Evolutionary conservation across 1,140 invertebrate genomes (phyloP), one percentile per base, ranked within the genome.

Genomic region (Littorina saxatilis): DNA sequence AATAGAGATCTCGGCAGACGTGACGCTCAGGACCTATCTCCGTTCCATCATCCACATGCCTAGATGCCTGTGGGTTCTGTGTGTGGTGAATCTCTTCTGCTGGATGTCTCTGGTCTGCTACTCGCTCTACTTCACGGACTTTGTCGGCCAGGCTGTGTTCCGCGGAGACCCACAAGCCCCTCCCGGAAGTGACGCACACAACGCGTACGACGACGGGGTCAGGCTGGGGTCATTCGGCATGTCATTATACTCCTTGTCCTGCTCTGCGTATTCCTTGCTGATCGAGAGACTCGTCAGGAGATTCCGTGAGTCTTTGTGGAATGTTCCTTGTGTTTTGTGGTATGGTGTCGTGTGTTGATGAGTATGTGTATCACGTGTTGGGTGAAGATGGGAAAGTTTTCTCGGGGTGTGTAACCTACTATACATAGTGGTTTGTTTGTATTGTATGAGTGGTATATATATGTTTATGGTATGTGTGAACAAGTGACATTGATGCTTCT

Each of bases 31-130:
- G 39, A 95, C 97, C 85, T 99, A 99, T 91, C 93, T 99, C 15
- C 93, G 94, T 75, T 98, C 98, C 4, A 98, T 99, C 40, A 88
- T 99, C 0, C 94, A 95, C 78, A 98, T 99, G 96, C 98, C 98
- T 0, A 93, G 93, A 80, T 98, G 96, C 2, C 93, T 99, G 79
- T 94, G 95, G 52, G 95, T 97, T 85, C 94, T 99, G 0, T 99
- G 98, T 88, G 83, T 98, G 3, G 99, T 98, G 0, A 99, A 99
- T 93, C 93, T 99, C 0, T 99, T 99, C 91, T 98, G 97, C 89
- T 99, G 98, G 98, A 99, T 98, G 97, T 97, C 97, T 0, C 96
- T 99, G 79, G 97, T 99, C 1, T 98, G 97, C 91, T 99, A 99
- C 89, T 99, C 98, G 0, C 93, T 99, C 0, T 99, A 99, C 91